phyloP scores from a whole-genome alignment of 2,888 invertebrate species.

The Sthenelais limicola region DNA sequence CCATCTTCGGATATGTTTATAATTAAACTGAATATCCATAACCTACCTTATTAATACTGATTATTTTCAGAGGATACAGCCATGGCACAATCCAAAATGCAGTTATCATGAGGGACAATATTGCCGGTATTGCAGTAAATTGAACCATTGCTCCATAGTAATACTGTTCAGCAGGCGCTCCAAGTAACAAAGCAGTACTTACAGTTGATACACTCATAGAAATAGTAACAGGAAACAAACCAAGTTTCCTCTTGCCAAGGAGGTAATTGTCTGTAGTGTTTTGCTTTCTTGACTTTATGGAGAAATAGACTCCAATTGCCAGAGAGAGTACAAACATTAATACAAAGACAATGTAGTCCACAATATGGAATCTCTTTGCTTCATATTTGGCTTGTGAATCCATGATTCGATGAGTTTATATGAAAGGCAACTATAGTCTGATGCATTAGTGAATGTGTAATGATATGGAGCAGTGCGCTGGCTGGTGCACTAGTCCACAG shows the following conservation, averaged over 20 bases:
- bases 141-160: conserved; percentile 16
- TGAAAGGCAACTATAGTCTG: too few species aligned
- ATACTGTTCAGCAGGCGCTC: conserved; percentile 28
- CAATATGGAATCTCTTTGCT: conserved; percentile 21
- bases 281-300: background rate
- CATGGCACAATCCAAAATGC: conserved; percentile 15
- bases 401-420: too few species aligned
- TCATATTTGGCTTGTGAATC: too few species aligned
- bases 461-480: too few species aligned
- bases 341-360: conserved; percentile 27
- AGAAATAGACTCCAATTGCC: conserved; percentile 7
- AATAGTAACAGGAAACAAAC: conserved; percentile 12
- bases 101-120: conserved; percentile 4
- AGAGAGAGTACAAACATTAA: conserved; percentile 24
- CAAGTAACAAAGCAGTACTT: conserved; percentile 5
- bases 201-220: conserved; percentile 25
- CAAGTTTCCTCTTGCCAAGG: conserved; percentile 19
- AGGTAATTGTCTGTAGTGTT: conserved; percentile 30
- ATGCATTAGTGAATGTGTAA: too few species aligned
- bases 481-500: too few species aligned
- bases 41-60: conserved; percentile 23
- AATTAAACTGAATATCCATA: too few species aligned
- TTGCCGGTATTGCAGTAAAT: background rate
- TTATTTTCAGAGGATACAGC: conserved; percentile 12
- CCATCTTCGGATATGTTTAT: too few species aligned